Conservation (phyloP, 1,140 invertebrate species). For the Phocides pigmalion region DNA sequence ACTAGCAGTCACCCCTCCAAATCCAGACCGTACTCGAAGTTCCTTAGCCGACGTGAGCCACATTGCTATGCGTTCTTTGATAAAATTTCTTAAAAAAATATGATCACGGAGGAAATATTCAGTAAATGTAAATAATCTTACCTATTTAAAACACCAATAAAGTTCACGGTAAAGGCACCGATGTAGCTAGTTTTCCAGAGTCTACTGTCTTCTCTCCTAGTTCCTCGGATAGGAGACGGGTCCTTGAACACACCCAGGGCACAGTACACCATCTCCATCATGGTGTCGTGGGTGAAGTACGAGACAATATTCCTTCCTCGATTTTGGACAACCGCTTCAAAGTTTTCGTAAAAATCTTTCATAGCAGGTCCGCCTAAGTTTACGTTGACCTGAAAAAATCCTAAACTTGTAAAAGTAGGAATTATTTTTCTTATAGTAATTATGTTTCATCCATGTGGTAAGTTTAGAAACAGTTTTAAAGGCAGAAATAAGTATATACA, state of each 20-base stretch:
- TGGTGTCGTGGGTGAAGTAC: conserved; percentile 90
- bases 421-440: too few relatives aligned
- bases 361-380: conserved; percentile 89
- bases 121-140: too few relatives aligned
- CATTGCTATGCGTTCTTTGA: too few relatives aligned
- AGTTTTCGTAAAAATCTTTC: conserved; percentile 88
- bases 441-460: too few relatives aligned
- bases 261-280: conserved; percentile 68
- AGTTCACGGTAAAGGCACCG: conserved; percentile 58
- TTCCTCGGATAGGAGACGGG: conserved; percentile 36
- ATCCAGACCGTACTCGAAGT: too few relatives aligned
- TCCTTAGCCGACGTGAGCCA: too few relatives aligned
- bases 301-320: conserved; percentile 84
- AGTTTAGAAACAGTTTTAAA: too few relatives aligned
- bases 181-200: conserved; percentile 62
- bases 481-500: too few relatives aligned
- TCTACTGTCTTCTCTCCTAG: conserved; percentile 40
- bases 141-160: conserved; percentile 66
- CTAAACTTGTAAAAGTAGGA: too few relatives aligned
- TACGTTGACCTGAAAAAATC: conserved; percentile 79
- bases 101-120: too few relatives aligned
- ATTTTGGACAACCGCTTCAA: conserved; percentile 58
- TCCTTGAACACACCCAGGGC: conserved; percentile 65
- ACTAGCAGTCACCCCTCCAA: too few relatives aligned
- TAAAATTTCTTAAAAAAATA: too few relatives aligned